Evolutionary conservation across 2,888 invertebrate species (phyloP).

Genomic region (Lepidochitona cinerea): DNA sequence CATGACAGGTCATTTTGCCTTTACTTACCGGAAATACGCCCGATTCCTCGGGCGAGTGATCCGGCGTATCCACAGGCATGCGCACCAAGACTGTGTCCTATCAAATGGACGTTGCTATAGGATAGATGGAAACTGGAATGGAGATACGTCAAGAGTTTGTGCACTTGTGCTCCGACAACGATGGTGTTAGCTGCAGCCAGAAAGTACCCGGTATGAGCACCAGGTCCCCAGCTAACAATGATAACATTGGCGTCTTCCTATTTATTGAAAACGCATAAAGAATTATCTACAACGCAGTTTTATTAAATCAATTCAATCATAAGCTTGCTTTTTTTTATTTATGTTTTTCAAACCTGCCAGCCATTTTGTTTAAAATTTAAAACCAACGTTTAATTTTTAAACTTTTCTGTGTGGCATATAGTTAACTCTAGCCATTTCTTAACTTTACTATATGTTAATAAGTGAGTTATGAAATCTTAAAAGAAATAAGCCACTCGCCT

Average conservation of each 20-base stretch:
- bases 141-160: slow-evolving; percentile 49
- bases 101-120: slow-evolving; percentile 79
- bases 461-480: too few species aligned
- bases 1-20: too few species aligned
- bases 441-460: too few species aligned
- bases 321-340: too few species aligned
- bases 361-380: too few species aligned
- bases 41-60: slow-evolving; percentile 72
- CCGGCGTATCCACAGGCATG: slow-evolving; percentile 92
- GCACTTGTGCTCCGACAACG: slow-evolving; percentile 66
- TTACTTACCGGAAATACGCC: slow-evolving; percentile 63
- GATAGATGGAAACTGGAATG: slow-evolving; percentile 17
- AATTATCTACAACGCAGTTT: too few species aligned
- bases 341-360: too few species aligned
- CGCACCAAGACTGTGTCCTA: slow-evolving; percentile 90
- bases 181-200: slow-evolving; percentile 68
- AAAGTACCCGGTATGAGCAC: slow-evolving; percentile 56
- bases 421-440: too few species aligned
- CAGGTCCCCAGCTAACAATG: slow-evolving; percentile 51
- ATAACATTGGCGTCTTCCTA: slow-evolving; percentile 53
- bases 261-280: slow-evolving; percentile 9
- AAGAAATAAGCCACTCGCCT: too few species aligned
- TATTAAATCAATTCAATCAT: too few species aligned
- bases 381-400: too few species aligned
- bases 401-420: too few species aligned